phyloP scores from a whole-genome alignment of 2,113 vertebrate genomes.

The Oryzias curvinotus region DNA sequence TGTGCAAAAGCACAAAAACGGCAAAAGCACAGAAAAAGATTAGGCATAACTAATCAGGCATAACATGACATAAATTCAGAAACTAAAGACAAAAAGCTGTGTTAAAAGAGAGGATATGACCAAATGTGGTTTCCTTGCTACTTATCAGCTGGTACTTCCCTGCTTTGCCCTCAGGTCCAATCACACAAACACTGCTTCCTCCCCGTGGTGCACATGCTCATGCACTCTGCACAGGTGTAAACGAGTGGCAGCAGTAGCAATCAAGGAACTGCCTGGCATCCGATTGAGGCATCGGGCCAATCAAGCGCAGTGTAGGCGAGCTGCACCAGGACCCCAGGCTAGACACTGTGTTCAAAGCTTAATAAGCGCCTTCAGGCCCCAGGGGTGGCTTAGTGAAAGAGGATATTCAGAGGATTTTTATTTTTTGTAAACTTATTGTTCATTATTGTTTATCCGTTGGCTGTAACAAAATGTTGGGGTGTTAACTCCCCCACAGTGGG shows the following conservation, averaged over 20 bases:
- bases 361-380: conserved; percentile 38
- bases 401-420: conserved; percentile 13
- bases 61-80: no score
- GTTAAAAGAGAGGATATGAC: no score
- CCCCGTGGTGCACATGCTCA: background rate
- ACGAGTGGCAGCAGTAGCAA: conserved; percentile 5
- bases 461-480: conserved; percentile 25
- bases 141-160: background rate
- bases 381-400: conserved; percentile 47
- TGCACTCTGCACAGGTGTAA: conserved; percentile 18
- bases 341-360: conserved; percentile 21
- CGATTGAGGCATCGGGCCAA: conserved; percentile 31
- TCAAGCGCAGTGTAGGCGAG: conserved; percentile 26
- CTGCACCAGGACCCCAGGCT: conserved; percentile 20
- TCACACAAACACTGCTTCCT: conserved; percentile 23
- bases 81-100: no score
- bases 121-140: conserved; percentile 9
- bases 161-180: background rate
- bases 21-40: no score
- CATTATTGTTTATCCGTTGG: conserved; percentile 33
- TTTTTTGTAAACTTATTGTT: conserved; percentile 12
- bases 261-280: conserved; percentile 25
- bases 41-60: no score
- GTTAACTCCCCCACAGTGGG: conserved; percentile 33
- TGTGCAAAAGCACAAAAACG: no score